Evolutionary conservation across 1,140 invertebrate species (phyloP), one percentile per base, ranked within the genome.

Genomic region (Brachionus plicatilis): DNA sequence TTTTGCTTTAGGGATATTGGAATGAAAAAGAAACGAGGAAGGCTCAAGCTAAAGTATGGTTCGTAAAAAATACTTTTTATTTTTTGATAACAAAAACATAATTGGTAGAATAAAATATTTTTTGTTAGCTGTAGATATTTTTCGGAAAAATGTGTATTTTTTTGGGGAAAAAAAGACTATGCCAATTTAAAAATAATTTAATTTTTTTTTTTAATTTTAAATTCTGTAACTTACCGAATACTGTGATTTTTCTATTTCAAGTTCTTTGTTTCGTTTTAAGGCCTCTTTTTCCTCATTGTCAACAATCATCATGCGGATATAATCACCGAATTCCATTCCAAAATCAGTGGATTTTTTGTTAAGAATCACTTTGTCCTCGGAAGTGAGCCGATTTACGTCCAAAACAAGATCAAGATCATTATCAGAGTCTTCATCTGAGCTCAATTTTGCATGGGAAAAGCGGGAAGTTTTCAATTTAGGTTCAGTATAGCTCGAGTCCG

Each of bases 241-340:
- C 37, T 68, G 82, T 9, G 37, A 29, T 45, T 83, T 68, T 70
- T 83, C 60, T 14, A 53, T 9, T 47, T 68, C 60, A 1, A 68
- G 5, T 56, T 45, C 29, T 83, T 83, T 72, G 43, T 56, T 83
- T 65, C 43, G 29, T 56, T 68, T 83, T 14, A 53, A 33, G 29
- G 43, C 11, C 24, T 70, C 47, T 37, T 45, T 68, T 56, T 83
- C 82, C 43, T 68, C 82, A 37, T 68, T 53, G 12, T 83, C 82
- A 50, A 70, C n/a, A 11, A 83, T 70, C 37, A 83, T 37, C 65
- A 83, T 50, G 9, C 65, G 65, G 4, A 68, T 43, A 14, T 37
- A 83, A 33, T 83, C 82, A 9, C 65, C 68, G n/a, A 70, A 70
- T 56, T 68, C 82, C 65, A 83, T 68, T 2, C 82, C 82, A 14